These are phyloP conservation scores for Ascaphus truei DNA, from an alignment of 2,113 vertebrate species.

Conservation along the genomic window DNA sequence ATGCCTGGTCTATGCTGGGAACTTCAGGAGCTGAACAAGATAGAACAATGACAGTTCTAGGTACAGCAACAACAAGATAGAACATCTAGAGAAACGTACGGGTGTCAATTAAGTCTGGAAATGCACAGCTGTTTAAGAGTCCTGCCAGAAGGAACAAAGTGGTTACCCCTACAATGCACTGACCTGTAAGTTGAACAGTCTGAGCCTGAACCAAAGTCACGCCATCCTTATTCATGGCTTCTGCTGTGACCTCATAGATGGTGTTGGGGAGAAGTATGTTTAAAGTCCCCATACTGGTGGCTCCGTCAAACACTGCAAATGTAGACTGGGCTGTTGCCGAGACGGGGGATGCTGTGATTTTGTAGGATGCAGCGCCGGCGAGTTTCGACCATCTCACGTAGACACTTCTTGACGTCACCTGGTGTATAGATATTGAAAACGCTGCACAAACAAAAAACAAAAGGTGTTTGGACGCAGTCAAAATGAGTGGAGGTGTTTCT, in stretches of 20 bases:
- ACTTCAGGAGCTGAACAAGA: conserved; percentile 68
- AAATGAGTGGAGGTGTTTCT: no score
- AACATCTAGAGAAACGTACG: background rate
- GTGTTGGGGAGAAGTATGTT: conserved; percentile 66
- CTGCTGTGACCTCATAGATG: conserved; percentile 59
- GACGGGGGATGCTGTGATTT: conserved; percentile 60
- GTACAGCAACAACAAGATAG: background rate
- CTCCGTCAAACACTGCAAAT: conserved; percentile 57
- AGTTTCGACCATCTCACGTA: conserved; percentile 58
- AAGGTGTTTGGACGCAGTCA: no score
- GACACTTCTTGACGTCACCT: conserved; percentile 67
- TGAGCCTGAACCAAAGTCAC: conserved; percentile 55
- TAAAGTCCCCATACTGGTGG: conserved; percentile 61
- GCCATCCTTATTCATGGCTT: conserved; percentile 64
- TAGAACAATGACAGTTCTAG: background rate
- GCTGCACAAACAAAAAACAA: conserved; percentile 30
- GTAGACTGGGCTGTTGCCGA: conserved; percentile 46
- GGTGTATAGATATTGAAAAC: conserved; percentile 58
- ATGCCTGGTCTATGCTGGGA: conserved; percentile 72
- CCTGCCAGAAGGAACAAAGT: no score
- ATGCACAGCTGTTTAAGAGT: background rate
- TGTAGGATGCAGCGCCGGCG: conserved; percentile 63
- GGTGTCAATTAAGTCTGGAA: background rate
- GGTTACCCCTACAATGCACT: no score
- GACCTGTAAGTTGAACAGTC: conserved; percentile 59